Base-by-base conservation (phyloP, 2,113 vertebrate species). In the Leuciscus idus region DNA sequence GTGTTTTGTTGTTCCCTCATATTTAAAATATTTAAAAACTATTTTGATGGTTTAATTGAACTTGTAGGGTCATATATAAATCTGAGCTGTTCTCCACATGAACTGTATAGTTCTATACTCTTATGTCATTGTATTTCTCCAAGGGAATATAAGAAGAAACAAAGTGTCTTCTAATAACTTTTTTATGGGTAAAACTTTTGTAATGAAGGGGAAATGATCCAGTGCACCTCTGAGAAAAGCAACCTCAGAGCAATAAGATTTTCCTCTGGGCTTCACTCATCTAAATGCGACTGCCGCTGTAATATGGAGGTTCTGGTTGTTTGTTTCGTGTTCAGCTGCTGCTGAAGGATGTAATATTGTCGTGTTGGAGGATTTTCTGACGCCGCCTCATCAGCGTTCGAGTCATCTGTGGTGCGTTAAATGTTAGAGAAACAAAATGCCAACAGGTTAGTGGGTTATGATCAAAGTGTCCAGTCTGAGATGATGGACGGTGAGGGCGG, bases 381-480 rank as follows among this genome's bases (percentile, higher is more conserved):
- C 55, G 19, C 55, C 6, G 6, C 55, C 55, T 21, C 55, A 57
- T 57, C 66, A 21, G 30, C 8, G 8, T 8, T 28, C 3, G 79
- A 62, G 23, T 55, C 50, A 72, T 59, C 57, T 81, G 85, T 46
- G 64, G 80, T 66, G 57, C 26, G 39, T 74, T 87, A 83, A 83
- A 81, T 87, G 83, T 83, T 85, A 86, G n/a, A 72, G 64, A 85
- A 87, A 84, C 83, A 83, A 89, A 83, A 83, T 85, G 74, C 21
- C 88, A 89, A 46, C 80, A 85, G 88, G 83, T 89, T 83, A 85
- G 75, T 66, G 86, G 86, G 84, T 89, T 87, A 87, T 79, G 79
- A 89, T 89, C 78, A 89, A 83, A 85, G 86, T 83, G 72, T 89
- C 83, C 64, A 72, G 23, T 33, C 79, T 68, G 83, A 30, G 52